Percentiles rank a stretch among this genome's conserved stretches.
Conservation (phyloP, 2,113 vertebrate genomes). For the Poeciliopsis retropinna region DNA sequence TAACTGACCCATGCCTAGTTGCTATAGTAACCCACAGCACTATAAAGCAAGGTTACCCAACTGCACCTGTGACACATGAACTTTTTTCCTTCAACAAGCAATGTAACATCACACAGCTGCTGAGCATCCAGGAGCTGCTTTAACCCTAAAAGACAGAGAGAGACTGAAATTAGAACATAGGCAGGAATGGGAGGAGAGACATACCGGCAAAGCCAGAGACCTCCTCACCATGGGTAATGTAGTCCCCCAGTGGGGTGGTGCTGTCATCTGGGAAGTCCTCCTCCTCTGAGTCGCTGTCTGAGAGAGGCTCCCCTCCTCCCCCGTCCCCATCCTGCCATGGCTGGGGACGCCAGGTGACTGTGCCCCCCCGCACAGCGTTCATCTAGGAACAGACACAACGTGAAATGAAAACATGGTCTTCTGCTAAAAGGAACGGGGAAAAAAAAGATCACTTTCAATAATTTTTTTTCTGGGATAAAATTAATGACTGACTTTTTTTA, state of each 20-base stretch:
- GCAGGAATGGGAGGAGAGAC: not conserved
- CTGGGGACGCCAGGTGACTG: slow-evolving; percentile 81
- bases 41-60: not conserved
- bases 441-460: not conserved
- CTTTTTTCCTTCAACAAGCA: slow-evolving; percentile 82
- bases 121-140: slow-evolving; percentile 84
- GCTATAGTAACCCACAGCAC: no score
- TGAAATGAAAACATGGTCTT: not conserved
- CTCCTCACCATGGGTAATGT: slow-evolving; percentile 79
- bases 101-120: slow-evolving; percentile 84
- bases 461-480: no score
- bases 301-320: slow-evolving; percentile 79
- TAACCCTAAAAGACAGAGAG: slow-evolving; percentile 64
- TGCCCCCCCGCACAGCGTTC: slow-evolving; percentile 76
- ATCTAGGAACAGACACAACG: slow-evolving; percentile 62
- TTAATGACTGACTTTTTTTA: not conserved
- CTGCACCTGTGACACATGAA: slow-evolving; percentile 84
- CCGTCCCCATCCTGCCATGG: slow-evolving; percentile 83
- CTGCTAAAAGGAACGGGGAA: not conserved
- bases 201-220: not conserved
- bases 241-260: slow-evolving; percentile 82
- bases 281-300: slow-evolving; percentile 83
- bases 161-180: not conserved
- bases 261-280: slow-evolving; percentile 85
- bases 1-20: no score